Evolutionary conservation across 2,113 vertebrate genomes (phyloP), one percentile per base, ranked within the genome.

Genomic region (Notarius lentiginosus): DNA sequence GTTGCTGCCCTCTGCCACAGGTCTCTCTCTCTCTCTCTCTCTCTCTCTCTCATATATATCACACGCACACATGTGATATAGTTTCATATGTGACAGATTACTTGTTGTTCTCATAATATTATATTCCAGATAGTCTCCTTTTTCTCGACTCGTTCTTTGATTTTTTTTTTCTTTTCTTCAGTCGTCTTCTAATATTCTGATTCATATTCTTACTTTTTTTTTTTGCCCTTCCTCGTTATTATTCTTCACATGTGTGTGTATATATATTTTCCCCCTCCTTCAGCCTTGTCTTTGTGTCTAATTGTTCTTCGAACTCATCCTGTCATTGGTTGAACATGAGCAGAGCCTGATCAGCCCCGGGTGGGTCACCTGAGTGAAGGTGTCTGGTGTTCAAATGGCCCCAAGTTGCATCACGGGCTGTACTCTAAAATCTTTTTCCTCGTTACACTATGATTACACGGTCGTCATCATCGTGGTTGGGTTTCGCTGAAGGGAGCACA

Each of bases 1-100:
- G 95, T 12, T 96, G 96, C 93, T 97, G 96, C 86, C 96, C 96
- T 10, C 75, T 95, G 82, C 92, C 92, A 10, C 22, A 95, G 49
- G 94, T 93, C 27, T 41, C 17, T 7, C 2, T 7, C 15, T 61
- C 60, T 61, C 60, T 61, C 60, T 18, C 58, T 60, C 18, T 60
- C 17, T 60, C 53, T 53, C 53, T 11, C 53, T 11, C 53, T 0
- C 58, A 27, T 24, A 41, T 3, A 24, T 34, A 20, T 65, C 7
- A 41, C 27, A 17, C 68, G 18, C 68, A 47, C 34, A 30, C 34
- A 34, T 2, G 2, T 41, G 34, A 41, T 41, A 2, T 34, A 41
- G 34, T 41, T 41, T 41, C 34, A 41, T 41, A 41, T 41, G 34
- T 41, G 34, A 41, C 34, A 41, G 34, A 41, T 41, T 41, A 77